These are phyloP conservation scores for Lindbergichthys nudifrons DNA, from an alignment of 2,797 vertebrate genomes.

Conservation along the genomic window DNA sequence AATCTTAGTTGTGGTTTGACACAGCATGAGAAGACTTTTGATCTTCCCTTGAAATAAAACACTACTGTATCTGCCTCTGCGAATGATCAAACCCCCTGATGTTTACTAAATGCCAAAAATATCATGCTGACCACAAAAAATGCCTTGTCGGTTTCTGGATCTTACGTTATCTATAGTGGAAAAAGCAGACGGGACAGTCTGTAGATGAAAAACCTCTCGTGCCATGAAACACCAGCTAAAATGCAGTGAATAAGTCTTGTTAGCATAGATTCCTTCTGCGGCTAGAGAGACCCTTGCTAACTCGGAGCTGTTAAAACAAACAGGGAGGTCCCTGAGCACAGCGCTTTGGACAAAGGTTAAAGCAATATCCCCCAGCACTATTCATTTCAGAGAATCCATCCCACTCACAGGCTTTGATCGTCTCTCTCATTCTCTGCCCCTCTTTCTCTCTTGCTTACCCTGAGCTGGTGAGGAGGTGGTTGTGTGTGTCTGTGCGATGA, in stretches of 20 bases:
- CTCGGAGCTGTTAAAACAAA: conserved; percentile 84
- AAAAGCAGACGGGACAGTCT: conserved; percentile 42
- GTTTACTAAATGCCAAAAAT: conserved; percentile 69
- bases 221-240: conserved; percentile 61
- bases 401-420: conserved; percentile 81
- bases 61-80: conserved; percentile 76
- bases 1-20: conserved; percentile 74
- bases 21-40: conserved; percentile 77
- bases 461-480: conserved; percentile 67
- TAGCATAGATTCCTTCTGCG: conserved; percentile 67
- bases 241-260: conserved; percentile 60
- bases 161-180: conserved; percentile 49
- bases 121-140: conserved; percentile 62
- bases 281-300: conserved; percentile 77
- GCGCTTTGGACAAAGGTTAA: conserved; percentile 86
- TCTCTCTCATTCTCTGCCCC: conserved; percentile 67
- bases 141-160: conserved; percentile 39
- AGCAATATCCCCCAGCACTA: conserved; percentile 84
- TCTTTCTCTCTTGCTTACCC: conserved; percentile 64
- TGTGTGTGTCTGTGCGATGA: conserved; percentile 41
- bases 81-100: conserved; percentile 66
- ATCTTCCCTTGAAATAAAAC: conserved; percentile 80
- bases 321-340: conserved; percentile 80
- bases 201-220: conserved; percentile 52
- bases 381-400: conserved; percentile 83